These are phyloP conservation scores for Tipula confusa DNA, from an alignment of 2,888 invertebrate species.

Conservation along the genomic window DNA sequence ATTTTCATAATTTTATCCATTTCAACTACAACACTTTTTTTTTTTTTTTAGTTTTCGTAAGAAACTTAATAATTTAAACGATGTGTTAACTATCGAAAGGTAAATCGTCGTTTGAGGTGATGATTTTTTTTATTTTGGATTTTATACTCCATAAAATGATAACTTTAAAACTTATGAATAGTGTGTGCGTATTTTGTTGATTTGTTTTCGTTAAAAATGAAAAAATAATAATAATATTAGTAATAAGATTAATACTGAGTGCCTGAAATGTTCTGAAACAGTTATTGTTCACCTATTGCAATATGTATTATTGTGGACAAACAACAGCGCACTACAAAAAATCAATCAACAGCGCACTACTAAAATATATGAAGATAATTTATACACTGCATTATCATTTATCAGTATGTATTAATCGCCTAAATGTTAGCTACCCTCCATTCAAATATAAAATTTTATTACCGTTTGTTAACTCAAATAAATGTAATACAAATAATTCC, in stretches of 20 bases:
- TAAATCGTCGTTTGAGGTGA: neutral
- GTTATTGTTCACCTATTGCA: too few species aligned
- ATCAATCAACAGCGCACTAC: neutral
- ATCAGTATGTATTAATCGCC: too few species aligned
- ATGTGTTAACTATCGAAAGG: neutral
- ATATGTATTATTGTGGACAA: too few species aligned
- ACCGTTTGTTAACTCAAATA: too few species aligned
- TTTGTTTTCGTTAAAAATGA: neutral
- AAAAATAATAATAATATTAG: neutral
- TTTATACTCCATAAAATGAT: neutral
- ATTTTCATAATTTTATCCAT: neutral
- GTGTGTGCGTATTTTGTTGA: neutral
- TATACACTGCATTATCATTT: too few species aligned
- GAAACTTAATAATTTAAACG: neutral
- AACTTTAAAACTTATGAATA: neutral
- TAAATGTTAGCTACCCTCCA: too few species aligned
- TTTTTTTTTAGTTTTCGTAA: neutral
- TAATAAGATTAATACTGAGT: neutral
- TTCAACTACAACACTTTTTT: neutral
- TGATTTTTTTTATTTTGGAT: neutral
- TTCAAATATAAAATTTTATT: too few species aligned
- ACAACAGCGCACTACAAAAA: too few species aligned
- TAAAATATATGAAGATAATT: neutral
- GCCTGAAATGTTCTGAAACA: neutral
- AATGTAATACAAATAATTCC: too few species aligned